Evolutionary conservation across 2,113 vertebrate species (phyloP).

Genomic region (Silurus meridionalis): DNA sequence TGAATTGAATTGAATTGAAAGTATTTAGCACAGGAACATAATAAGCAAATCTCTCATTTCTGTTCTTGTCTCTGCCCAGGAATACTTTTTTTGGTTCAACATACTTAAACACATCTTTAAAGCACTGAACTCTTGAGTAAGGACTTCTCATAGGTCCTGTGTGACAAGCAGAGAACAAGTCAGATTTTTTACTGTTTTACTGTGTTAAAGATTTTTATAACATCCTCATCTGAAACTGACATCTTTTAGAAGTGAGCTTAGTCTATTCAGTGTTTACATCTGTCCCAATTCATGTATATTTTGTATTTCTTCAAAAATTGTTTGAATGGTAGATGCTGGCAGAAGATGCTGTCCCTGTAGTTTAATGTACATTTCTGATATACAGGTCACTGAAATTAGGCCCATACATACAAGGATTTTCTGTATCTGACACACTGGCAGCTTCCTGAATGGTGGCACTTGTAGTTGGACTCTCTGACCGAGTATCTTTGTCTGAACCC

Average conservation of each 20-base stretch:
- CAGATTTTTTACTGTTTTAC: neutral
- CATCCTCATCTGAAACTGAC: neutral
- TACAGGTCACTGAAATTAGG: too few species aligned
- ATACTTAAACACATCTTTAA: constrained; percentile 9
- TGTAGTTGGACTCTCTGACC: neutral
- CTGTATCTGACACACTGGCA: too few species aligned
- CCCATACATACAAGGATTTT: too few species aligned
- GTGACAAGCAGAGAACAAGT: constrained; percentile 33
- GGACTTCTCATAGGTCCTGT: constrained; percentile 13
- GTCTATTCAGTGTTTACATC: neutral
- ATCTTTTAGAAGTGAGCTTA: neutral
- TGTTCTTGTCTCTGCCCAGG: constrained; percentile 29
- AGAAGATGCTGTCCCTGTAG: too few species aligned
- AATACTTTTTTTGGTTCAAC: constrained; percentile 20
- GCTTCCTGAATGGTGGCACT: neutral
- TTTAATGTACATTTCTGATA: too few species aligned
- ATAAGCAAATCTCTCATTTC: constrained; percentile 15
- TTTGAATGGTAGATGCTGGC: too few species aligned
- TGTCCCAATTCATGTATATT: neutral
- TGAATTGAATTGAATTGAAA: too few species aligned
- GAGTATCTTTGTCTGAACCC: neutral
- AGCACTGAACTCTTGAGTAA: constrained; percentile 9
- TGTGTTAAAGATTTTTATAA: neutral
- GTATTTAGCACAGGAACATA: constrained; percentile 43
- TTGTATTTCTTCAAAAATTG: too few species aligned